Evolutionary conservation across 2,113 vertebrate genomes (phyloP).

Genomic region (Pluvialis apricaria): DNA sequence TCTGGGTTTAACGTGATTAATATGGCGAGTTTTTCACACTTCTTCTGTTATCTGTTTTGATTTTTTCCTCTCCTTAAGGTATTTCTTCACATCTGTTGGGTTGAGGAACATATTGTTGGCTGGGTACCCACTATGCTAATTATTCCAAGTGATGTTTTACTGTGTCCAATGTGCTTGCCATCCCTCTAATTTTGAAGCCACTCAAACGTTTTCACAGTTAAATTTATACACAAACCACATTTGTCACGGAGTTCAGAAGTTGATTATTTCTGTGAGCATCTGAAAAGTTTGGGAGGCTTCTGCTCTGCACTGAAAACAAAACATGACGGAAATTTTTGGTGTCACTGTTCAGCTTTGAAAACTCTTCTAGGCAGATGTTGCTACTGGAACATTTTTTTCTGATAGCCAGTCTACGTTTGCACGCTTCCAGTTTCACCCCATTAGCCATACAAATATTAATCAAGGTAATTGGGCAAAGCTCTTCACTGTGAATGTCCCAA

Average conservation of each 20-base stretch:
- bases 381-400: background rate
- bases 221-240: conserved; percentile 40
- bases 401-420: background rate
- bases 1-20: background rate
- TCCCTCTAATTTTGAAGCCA: background rate
- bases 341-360: background rate
- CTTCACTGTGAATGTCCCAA: background rate
- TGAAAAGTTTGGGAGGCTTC: conserved; percentile 17
- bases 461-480: background rate
- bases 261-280: background rate
- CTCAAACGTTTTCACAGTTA: background rate
- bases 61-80: background rate
- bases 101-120: background rate
- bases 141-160: background rate
- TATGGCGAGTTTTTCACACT: background rate
- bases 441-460: background rate
- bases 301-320: background rate
- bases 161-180: conserved; percentile 36
- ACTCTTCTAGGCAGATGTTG: background rate
- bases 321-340: background rate
- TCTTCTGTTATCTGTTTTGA: background rate
- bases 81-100: background rate
- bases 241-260: conserved; percentile 15
- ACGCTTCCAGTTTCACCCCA: background rate
- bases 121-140: background rate